A percentile compares a stretch with the other conserved stretches of the same genome.
phyloP scores from a whole-genome alignment of 2,888 invertebrate species.

The Cryptus viduatorius region DNA sequence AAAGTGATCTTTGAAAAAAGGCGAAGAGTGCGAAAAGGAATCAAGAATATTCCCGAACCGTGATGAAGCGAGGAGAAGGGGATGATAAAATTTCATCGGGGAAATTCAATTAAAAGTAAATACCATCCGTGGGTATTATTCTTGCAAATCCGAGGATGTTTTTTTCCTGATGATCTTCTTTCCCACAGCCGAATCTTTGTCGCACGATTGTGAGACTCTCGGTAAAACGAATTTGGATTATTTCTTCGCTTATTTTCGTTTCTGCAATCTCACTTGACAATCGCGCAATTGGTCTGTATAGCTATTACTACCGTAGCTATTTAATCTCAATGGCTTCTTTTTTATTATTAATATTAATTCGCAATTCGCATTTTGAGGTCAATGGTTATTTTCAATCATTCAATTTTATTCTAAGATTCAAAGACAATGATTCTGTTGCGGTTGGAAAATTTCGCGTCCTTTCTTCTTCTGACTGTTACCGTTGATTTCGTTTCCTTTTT shows the following conservation, averaged over 20 bases:
- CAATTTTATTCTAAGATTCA: neutral
- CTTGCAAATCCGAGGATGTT: constrained; percentile 49
- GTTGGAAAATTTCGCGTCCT: neutral
- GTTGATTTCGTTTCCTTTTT: constrained; percentile 31
- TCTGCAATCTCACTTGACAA: neutral
- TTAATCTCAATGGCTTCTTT: neutral
- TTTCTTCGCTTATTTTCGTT: constrained; percentile 36
- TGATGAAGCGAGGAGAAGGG: constrained; percentile 15
- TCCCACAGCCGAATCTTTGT: constrained; percentile 49
- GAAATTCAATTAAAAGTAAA: constrained; percentile 84
- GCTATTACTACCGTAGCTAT: neutral
- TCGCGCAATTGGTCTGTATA: neutral
- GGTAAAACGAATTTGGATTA: constrained; percentile 51
- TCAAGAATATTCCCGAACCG: constrained; percentile 26
- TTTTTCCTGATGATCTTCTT: constrained; percentile 26
- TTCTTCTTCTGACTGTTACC: neutral
- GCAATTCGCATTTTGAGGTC: too few species aligned
- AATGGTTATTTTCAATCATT: too few species aligned
- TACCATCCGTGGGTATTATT: constrained; percentile 71
- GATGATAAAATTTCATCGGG: constrained; percentile 82
- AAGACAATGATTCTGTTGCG: neutral
- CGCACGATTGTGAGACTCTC: constrained; percentile 13
- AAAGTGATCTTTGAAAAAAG: neutral
- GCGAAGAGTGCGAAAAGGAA: neutral
- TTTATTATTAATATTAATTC: too few species aligned